Base-by-base conservation (phyloP, 2,797 vertebrate species). In the Falco concolor region DNA sequence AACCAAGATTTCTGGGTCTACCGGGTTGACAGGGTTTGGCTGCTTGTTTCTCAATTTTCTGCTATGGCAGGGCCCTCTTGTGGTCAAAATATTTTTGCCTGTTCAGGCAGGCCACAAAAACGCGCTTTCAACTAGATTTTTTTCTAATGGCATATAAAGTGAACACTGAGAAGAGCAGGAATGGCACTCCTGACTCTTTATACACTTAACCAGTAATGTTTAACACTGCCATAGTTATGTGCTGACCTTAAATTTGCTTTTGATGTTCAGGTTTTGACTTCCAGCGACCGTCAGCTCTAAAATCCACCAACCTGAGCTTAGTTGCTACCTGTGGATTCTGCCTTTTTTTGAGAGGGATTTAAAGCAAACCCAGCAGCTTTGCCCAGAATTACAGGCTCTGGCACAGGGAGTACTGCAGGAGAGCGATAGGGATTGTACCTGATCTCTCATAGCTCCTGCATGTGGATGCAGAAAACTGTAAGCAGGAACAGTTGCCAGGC, bases 31-130 rank as follows among this genome's bases (percentile, higher is more conserved):
- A 3, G 19, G 5, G 17, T 79, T 69, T 34, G 54, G 32, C 30
- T 27, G 32, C 23, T 56, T 18, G 18, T 27, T 56, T 63, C 34
- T 50, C 27, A 6, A n/a, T 44, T 64, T 60, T 45, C 72, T 84
- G 93, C 76, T 96, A 25, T 50, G 40, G 32, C n/a, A 80, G 94
- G 47, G 96, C 96, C 96, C 97, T 91, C 97, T 96, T 82, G 97
- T 97, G 97, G 97, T 76, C 24, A 74, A 54, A 57, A 38, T 44
- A 28, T 64, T 74, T 36, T 56, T 9, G 8, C 20, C 52, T 38
- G 34, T 27, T 83, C 25, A 59, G 38, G 22, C 61, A 82, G 68
- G 60, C 54, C 73, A 60, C 19, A 65, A 91, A 89, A n/a, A 1
- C 40, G 4, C n/a, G n/a, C 16, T 70, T 61, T 22, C 15, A 7